Percentiles rank a stretch among this genome's conserved stretches.
Evolutionary conservation across 64 coral and sea anemone genomes (phyloP).

Genomic region (Stichodactyla helianthus): DNA sequence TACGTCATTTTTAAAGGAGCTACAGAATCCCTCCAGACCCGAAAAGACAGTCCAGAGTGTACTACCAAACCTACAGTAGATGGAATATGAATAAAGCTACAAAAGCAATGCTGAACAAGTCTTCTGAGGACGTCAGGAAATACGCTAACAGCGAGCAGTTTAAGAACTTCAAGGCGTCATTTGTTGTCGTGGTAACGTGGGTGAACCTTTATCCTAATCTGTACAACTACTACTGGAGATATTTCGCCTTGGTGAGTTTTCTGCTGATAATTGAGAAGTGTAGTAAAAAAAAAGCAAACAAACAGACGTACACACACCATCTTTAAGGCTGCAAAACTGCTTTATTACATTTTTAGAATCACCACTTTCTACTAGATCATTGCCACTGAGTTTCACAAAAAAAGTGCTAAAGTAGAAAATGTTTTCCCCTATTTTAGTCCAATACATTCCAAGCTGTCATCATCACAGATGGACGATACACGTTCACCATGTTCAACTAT

Average conservation of each 20-base stretch:
- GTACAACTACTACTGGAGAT: neutral
- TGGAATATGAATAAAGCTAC: neutral
- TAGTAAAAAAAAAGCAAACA: too few relatives aligned
- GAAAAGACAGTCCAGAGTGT: conserved; percentile 13
- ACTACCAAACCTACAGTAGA: conserved; percentile 14
- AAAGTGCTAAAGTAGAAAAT: neutral
- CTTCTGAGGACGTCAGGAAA: conserved; percentile 4
- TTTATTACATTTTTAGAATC: too few relatives aligned
- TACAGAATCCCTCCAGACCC: conserved; percentile 9
- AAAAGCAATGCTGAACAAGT: neutral
- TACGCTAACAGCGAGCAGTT: conserved; percentile 13
- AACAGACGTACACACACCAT: too few relatives aligned
- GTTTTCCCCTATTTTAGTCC: conserved; percentile 5
- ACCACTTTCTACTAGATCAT: too few relatives aligned
- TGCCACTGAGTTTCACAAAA: neutral
- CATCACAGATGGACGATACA: conserved; percentile 28
- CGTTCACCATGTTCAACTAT: conserved; percentile 44
- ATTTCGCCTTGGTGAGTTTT: neutral
- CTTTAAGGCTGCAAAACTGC: too few relatives aligned
- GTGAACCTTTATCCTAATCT: conserved; percentile 9
- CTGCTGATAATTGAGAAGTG: too few relatives aligned
- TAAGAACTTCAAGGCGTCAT: conserved; percentile 20
- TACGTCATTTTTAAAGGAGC: neutral
- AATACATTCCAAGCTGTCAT: conserved; percentile 54
- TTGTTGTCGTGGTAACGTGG: conserved; percentile 46